Evolutionary conservation across 2,888 invertebrate genomes (phyloP), one percentile per base, ranked within the genome.

Genomic region (Phyllotreta cruciferae): DNA sequence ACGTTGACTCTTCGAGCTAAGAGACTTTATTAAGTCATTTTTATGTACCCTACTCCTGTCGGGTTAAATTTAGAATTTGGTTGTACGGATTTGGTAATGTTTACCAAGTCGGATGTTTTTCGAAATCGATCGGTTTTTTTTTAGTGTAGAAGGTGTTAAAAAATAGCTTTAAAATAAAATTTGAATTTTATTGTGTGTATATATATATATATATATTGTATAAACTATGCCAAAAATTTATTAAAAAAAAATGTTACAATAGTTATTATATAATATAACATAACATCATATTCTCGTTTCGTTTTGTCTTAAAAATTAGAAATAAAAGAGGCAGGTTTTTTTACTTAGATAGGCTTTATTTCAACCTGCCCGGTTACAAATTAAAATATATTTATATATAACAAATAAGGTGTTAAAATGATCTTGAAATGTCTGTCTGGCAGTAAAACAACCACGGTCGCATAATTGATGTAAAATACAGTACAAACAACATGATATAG

Each of bases 361-460:
- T 24, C 24, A 53, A 74, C 75, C 75, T 75, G 74, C 73, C 74
- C 72, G 68, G 71, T 74, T 68, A 73, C 70, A 74, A 71, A 72
- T 68, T 66, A 69, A n/a, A n/a, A 41, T 47, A 67, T 71, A 70
- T 72, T 60, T 74, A 75, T 74, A 74, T 73, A 73, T 74, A 73
- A 71, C 69, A 71, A 71, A 71, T 75, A 73, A 74, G 73, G 67
- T 75, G 74, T 74, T 73, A 71, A 24, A 71, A 66, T 63, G 70
- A 72, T 72, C 64, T 69, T 66, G 66, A 75, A 52, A 58, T 71
- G 75, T 77, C 76, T 76, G 75, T 76, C 73, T 75, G 75, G 77
- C 76, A 76, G 75, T 76, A 75, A 24, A 24, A 62, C 73, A 77
- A 75, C 75, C 75, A 75, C 73, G 73, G 75, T 77, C 75, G 75